phyloP scores from a whole-genome alignment of 2,797 vertebrate genomes.

The Silurus aristotelis region DNA sequence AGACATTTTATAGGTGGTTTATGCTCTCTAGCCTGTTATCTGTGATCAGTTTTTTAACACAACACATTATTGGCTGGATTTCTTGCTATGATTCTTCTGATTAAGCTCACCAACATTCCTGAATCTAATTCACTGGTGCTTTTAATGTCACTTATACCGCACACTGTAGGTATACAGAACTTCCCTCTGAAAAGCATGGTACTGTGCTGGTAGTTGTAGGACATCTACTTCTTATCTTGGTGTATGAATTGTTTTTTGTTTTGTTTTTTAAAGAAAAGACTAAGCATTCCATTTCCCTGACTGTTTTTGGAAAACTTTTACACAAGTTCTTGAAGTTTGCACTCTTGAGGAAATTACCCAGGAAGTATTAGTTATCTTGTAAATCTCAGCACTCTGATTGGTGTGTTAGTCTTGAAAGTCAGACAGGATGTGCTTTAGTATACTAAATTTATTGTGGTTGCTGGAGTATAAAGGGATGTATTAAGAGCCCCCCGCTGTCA shows the following conservation, averaged over 20 bases:
- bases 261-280: neutral
- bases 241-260: neutral
- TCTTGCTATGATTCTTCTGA: no score
- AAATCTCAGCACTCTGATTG: conserved; percentile 3
- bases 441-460: neutral
- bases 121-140: neutral
- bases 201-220: no score
- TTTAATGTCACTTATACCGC: no score
- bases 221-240: neutral
- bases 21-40: neutral
- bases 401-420: conserved; percentile 3
- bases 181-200: no score
- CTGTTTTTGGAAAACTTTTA: neutral
- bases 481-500: conserved; percentile 1
- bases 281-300: neutral
- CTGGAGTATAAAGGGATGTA: neutral
- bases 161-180: no score
- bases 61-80: neutral
- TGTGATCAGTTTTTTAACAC: neutral
- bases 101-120: neutral
- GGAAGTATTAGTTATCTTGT: conserved; percentile 15
- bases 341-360: conserved; percentile 9
- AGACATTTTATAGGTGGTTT: neutral
- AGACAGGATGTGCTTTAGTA: neutral
- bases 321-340: neutral